A percentile compares a stretch with the other conserved stretches of the same genome.
These are phyloP conservation scores for Xerus rutilus DNA, from an alignment of 2,797 vertebrate species.

Conservation along the genomic window DNA sequence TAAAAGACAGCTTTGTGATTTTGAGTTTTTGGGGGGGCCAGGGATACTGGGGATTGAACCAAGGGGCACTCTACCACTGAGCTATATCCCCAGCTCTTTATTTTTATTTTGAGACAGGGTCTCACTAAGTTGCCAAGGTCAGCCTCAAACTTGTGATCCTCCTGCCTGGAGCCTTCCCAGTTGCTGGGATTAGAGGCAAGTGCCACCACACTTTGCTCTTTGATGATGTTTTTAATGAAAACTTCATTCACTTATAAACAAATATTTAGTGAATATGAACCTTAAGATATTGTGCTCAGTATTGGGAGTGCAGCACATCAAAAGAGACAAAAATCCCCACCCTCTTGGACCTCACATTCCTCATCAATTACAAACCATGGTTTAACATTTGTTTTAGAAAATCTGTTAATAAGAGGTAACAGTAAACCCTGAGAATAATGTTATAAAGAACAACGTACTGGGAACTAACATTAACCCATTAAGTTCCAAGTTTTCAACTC, in stretches of 20 bases:
- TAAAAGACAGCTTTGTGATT: constrained; percentile 19
- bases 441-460: neutral
- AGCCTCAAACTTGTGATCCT: too few relatives aligned
- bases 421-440: neutral
- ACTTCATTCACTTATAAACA: constrained; percentile 38
- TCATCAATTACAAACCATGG: constrained; percentile 1
- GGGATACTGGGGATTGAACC: too few relatives aligned
- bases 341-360: neutral
- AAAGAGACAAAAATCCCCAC: neutral
- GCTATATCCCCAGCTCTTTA: too few relatives aligned
- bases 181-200: too few relatives aligned
- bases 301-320: neutral
- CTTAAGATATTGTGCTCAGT: neutral
- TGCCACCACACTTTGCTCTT: neutral
- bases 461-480: neutral
- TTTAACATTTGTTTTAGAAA: constrained; percentile 60
- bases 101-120: too few relatives aligned
- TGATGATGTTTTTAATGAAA: constrained; percentile 60
- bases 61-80: too few relatives aligned
- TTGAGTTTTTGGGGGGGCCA: neutral
- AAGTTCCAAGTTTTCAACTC: neutral
- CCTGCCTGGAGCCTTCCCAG: too few relatives aligned
- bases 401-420: neutral
- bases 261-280: constrained; percentile 47
- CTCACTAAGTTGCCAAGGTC: too few relatives aligned